Percentiles rank a stretch among this genome's conserved stretches.
phyloP scores from a whole-genome alignment of 2,113 vertebrate species.

The Rhizomys pruinosus region DNA sequence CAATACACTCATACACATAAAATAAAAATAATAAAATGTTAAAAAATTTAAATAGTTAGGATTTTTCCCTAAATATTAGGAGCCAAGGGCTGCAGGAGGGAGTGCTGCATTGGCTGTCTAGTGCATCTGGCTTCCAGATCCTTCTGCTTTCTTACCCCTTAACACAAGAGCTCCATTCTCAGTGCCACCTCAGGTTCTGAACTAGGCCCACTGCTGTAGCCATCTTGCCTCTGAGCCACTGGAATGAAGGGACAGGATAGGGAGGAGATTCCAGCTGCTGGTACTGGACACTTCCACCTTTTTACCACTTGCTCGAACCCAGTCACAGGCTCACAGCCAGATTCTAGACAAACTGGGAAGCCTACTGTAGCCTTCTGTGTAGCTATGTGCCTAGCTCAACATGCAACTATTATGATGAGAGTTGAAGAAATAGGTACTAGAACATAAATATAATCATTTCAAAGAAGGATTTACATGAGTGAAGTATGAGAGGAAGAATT shows the following conservation, averaged over 20 bases:
- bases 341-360: not conserved
- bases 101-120: not conserved
- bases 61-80: not conserved
- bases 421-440: not conserved
- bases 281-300: not conserved
- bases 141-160: not conserved
- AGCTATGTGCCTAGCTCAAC: not conserved
- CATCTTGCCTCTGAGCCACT: no score
- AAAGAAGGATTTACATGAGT: conserved; percentile 16
- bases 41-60: not conserved
- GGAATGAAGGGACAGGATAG: not conserved
- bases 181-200: not conserved
- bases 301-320: not conserved
- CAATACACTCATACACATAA: no score
- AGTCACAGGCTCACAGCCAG: not conserved
- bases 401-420: not conserved
- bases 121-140: not conserved
- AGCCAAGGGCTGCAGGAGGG: not conserved
- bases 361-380: not conserved
- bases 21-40: no score
- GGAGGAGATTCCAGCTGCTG: not conserved
- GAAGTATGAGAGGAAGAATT: conserved; percentile 1
- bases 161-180: not conserved
- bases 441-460: not conserved
- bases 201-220: not conserved